These are phyloP conservation scores for Nesogale talazaci DNA, from an alignment of 2,113 vertebrate genomes.

Conservation along the genomic window DNA sequence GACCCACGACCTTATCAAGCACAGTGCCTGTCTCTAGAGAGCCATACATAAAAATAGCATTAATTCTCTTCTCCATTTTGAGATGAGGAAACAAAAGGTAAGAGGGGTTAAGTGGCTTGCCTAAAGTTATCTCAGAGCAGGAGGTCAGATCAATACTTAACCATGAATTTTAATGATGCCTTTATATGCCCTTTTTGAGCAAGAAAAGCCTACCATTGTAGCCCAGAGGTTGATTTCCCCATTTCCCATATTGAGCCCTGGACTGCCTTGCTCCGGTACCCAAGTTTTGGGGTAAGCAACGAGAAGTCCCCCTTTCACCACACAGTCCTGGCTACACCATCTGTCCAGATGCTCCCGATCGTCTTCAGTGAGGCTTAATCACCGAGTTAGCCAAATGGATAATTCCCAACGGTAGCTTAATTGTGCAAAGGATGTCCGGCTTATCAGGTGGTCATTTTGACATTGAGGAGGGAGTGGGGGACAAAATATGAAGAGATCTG, in stretches of 20 bases:
- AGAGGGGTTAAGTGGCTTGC: background rate
- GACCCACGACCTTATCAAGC: background rate
- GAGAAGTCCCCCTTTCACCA: background rate
- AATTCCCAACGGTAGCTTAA: background rate
- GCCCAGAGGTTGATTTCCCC: background rate
- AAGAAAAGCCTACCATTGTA: background rate
- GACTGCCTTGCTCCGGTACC: background rate
- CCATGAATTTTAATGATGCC: background rate
- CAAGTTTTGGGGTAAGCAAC: background rate
- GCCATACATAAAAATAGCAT: background rate
- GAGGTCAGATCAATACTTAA: background rate
- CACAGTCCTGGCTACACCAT: too few relatives aligned
- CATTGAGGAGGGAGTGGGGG: background rate
- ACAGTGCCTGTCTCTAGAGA: background rate
- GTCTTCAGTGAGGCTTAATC: background rate
- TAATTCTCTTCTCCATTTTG: conserved; percentile 47
- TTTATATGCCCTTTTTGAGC: background rate
- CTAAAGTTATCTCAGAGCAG: background rate
- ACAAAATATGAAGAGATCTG: background rate
- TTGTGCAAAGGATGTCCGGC: background rate
- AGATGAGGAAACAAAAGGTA: background rate
- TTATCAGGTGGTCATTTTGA: background rate
- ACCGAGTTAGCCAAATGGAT: background rate
- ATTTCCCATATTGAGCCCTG: background rate
- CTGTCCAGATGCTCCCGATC: background rate